Percentiles rank a stretch among this genome's conserved stretches.
Conservation (phyloP, 2,888 invertebrate genomes). For the Watsonalla cultraria region DNA sequence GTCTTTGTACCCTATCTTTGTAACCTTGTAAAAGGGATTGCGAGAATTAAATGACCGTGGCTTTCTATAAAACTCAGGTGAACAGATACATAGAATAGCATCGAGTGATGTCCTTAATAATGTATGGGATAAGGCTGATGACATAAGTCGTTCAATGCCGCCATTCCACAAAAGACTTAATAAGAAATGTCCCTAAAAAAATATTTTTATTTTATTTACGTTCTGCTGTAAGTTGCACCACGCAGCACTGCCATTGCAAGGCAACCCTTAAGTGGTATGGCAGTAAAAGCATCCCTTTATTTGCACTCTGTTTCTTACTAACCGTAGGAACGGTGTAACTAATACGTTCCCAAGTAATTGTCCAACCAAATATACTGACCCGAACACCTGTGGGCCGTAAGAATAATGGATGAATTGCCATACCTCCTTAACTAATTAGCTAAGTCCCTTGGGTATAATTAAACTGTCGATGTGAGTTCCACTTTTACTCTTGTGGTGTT, state of each 20-base stretch:
- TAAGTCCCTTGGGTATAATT: neutral
- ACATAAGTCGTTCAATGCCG: too few species aligned
- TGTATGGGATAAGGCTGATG: too few species aligned
- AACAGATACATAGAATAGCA: too few species aligned
- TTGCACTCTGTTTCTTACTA: conserved; percentile 27
- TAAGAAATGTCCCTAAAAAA: too few species aligned
- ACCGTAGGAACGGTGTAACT: conserved; percentile 24
- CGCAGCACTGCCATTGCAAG: conserved; percentile 20
- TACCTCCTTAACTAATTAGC: neutral
- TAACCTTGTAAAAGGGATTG: too few species aligned
- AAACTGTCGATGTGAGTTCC: neutral
- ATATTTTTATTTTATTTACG: neutral
- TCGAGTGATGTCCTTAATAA: too few species aligned
- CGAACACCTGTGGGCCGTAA: conserved; percentile 29
- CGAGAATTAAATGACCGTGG: too few species aligned
- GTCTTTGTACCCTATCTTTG: too few species aligned
- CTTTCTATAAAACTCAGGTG: too few species aligned
- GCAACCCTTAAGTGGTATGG: conserved; percentile 40
- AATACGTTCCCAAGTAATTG: conserved; percentile 52
- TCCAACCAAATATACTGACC: conserved; percentile 29
- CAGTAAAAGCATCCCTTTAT: conserved; percentile 52
- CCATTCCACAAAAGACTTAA: too few species aligned
- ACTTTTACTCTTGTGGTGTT: too few species aligned
- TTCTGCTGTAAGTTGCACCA: neutral
- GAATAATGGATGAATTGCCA: conserved; percentile 34